phyloP scores from a whole-genome alignment of 2,797 vertebrate species.

The Morelia viridis region DNA sequence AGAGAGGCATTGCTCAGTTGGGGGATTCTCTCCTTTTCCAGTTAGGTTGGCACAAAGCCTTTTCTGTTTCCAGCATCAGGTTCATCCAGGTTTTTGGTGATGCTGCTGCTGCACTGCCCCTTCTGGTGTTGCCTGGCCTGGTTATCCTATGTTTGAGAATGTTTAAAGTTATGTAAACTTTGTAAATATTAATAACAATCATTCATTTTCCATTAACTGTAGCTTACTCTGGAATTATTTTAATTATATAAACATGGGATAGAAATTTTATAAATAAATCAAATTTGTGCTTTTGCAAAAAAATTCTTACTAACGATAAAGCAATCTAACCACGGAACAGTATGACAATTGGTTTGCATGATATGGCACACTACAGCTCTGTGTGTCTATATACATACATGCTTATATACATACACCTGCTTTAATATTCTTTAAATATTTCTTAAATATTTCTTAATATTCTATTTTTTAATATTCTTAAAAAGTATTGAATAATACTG shows the following conservation, averaged over 20 bases:
- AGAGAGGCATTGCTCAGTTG: not conserved
- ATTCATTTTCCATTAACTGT: not conserved
- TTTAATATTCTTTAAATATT: not conserved
- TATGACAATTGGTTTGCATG: not conserved
- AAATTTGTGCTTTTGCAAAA: not conserved
- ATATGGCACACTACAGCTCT: not conserved
- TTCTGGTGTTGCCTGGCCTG: not conserved
- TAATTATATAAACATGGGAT: not conserved
- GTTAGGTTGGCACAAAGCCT: not conserved
- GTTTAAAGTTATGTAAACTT: not conserved
- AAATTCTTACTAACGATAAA: not conserved
- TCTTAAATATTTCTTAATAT: not conserved
- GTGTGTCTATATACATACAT: not conserved
- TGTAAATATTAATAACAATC: not conserved
- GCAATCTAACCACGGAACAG: not conserved
- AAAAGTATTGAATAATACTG: not conserved
- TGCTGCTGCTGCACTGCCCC: not conserved
- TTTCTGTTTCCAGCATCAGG: not conserved
- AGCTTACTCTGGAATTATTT: not conserved
- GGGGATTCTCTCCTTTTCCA: not conserved
- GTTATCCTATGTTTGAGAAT: not conserved
- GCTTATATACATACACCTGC: not conserved
- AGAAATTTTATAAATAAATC: not conserved
- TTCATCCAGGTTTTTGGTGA: not conserved
- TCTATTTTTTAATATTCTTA: too few relatives aligned